A percentile compares a stretch with the other conserved stretches of the same genome.
Evolutionary conservation across 2,113 vertebrate genomes (phyloP).

Genomic region (Empidonax traillii): DNA sequence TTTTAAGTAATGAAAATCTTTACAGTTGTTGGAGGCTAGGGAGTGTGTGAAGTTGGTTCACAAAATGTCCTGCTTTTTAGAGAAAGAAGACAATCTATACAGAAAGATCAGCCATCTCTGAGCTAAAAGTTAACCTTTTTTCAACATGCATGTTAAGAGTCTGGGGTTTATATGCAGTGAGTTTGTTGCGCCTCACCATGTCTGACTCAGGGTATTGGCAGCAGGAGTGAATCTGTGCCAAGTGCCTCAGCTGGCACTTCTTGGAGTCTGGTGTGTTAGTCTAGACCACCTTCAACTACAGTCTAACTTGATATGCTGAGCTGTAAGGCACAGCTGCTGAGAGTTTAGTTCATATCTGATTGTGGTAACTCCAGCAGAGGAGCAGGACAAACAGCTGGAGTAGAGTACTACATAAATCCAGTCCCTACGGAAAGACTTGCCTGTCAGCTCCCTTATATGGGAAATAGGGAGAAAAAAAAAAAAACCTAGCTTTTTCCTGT

Average conservation of each 20-base stretch:
- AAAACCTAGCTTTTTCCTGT: background rate
- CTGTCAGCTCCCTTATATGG: background rate
- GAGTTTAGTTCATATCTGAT: background rate
- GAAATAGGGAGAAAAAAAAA: background rate
- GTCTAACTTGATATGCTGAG: background rate
- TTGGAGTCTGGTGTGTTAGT: background rate
- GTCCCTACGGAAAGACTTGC: background rate
- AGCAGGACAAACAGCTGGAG: background rate
- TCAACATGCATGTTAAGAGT: background rate
- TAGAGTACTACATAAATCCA: background rate
- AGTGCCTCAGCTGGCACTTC: background rate
- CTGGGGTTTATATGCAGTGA: background rate
- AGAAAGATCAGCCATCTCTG: conserved; percentile 21
- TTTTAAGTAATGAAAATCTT: conserved; percentile 10
- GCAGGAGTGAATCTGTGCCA: background rate
- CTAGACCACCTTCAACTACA: background rate
- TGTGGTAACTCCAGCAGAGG: background rate
- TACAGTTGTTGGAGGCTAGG: conserved; percentile 4
- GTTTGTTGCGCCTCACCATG: background rate
- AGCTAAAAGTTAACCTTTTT: conserved; percentile 24
- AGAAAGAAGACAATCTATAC: background rate
- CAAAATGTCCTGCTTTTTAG: background rate
- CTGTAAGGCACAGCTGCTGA: background rate
- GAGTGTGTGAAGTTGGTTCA: background rate
- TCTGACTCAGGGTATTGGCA: background rate